These are phyloP conservation scores for Carapus acus DNA, from an alignment of 2,797 vertebrate species.

Conservation along the genomic window DNA sequence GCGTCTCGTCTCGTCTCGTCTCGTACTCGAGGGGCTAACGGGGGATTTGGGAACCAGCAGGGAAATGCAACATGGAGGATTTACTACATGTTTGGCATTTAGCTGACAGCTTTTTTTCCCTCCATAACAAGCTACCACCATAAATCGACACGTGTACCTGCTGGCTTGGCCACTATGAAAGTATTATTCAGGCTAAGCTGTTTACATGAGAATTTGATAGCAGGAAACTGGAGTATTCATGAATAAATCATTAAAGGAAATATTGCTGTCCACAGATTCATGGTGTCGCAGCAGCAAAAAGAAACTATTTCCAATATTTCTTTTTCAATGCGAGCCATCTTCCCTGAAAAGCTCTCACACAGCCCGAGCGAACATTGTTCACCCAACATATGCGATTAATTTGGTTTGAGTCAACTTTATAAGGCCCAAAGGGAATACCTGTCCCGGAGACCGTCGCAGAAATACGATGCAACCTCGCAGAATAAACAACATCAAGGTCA, in stretches of 20 bases:
- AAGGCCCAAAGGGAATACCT: too few species aligned
- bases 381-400: too few species aligned
- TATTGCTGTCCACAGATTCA: neutral
- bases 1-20: conserved; percentile 10
- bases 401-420: too few species aligned
- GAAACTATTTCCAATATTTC: neutral
- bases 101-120: neutral
- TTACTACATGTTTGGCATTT: conserved; percentile 13
- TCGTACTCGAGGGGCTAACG: conserved; percentile 1
- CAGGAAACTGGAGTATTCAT: neutral
- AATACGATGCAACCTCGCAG: too few species aligned
- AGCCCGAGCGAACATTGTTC: too few species aligned
- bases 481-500: too few species aligned
- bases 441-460: too few species aligned
- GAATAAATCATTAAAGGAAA: conserved; percentile 6
- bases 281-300: neutral
- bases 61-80: conserved; percentile 9
- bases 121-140: neutral
- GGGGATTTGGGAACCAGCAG: neutral
- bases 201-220: conserved; percentile 9
- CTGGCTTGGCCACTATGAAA: conserved; percentile 2
- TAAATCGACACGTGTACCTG: conserved; percentile 8
- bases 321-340: neutral
- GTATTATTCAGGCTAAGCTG: conserved; percentile 4
- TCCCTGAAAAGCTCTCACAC: neutral